Conservation (phyloP, 1,140 invertebrate genomes). For the Gryllus bimaculatus region DNA sequence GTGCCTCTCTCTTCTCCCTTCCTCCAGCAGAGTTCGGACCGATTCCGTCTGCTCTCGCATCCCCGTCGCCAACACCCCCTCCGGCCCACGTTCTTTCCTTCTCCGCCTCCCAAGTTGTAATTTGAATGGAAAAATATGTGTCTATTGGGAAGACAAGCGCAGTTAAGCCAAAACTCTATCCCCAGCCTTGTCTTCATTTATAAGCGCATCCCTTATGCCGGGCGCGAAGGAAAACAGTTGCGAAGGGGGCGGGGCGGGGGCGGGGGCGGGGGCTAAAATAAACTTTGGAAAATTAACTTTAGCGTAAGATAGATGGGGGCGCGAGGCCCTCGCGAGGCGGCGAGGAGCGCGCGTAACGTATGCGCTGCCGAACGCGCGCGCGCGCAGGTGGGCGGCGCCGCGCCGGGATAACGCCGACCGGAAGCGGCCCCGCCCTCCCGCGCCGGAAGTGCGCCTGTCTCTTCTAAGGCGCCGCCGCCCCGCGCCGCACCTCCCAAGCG, state of each 20-base stretch:
- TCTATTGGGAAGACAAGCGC: slow-evolving; percentile 3
- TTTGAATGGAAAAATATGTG: slow-evolving; percentile 5
- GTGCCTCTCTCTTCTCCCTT: not conserved
- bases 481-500: too few relatives aligned
- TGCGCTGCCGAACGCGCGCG: not conserved
- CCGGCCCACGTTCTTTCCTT: not conserved
- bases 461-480: too few relatives aligned
- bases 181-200: not conserved
- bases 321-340: not conserved
- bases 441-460: too few relatives aligned
- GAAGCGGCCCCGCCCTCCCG: too few relatives aligned
- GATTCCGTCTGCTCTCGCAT: not conserved
- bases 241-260: too few relatives aligned
- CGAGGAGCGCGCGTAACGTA: not conserved
- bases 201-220: not conserved
- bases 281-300: slow-evolving; percentile 6
- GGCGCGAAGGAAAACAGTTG: slow-evolving; percentile 2
- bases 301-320: not conserved
- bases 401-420: not conserved
- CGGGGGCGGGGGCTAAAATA: not conserved
- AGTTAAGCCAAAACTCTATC: slow-evolving; percentile 4
- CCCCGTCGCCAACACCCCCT: not conserved
- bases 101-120: not conserved
- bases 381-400: not conserved
- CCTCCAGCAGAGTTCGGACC: not conserved